Percentiles rank a stretch among this genome's conserved stretches.
Evolutionary conservation across 2,888 invertebrate genomes (phyloP).

Genomic region (Sesamia inferens): DNA sequence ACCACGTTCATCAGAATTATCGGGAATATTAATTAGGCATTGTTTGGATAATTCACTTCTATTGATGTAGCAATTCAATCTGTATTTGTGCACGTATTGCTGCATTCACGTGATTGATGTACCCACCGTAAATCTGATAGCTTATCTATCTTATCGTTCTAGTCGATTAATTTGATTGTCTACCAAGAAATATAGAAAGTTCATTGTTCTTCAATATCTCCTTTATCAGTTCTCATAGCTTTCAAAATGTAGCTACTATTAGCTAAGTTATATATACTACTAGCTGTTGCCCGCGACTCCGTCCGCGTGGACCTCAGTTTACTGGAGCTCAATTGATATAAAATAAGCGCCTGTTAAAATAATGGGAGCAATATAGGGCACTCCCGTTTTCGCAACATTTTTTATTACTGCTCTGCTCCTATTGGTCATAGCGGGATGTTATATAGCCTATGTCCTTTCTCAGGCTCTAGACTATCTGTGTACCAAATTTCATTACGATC

Average conservation of each 20-base stretch:
- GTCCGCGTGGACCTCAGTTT: too few species aligned
- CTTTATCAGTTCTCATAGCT: not conserved
- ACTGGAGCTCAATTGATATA: too few species aligned
- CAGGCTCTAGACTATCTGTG: too few species aligned
- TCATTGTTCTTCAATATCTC: not conserved
- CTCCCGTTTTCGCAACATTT: too few species aligned
- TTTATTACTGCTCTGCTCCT: too few species aligned
- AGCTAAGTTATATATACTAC: not conserved
- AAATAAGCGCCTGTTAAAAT: too few species aligned
- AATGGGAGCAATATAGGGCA: too few species aligned
- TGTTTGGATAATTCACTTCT: conserved; percentile 23
- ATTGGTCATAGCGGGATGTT: too few species aligned
- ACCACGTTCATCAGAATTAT: conserved; percentile 17
- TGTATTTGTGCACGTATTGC: conserved; percentile 14
- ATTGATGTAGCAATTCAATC: conserved; percentile 19
- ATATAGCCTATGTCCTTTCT: too few species aligned
- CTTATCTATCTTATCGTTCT: not conserved
- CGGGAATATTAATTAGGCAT: conserved; percentile 33
- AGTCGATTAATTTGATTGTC: not conserved
- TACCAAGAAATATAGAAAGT: not conserved
- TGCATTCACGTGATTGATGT: conserved; percentile 17
- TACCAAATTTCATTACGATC: too few species aligned
- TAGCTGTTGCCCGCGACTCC: too few species aligned
- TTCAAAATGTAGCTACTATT: not conserved
- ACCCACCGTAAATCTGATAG: not conserved